A percentile compares a stretch with the other conserved stretches of the same genome.
Conservation (phyloP, 2,888 invertebrate genomes). For the Byasa hedistus region DNA sequence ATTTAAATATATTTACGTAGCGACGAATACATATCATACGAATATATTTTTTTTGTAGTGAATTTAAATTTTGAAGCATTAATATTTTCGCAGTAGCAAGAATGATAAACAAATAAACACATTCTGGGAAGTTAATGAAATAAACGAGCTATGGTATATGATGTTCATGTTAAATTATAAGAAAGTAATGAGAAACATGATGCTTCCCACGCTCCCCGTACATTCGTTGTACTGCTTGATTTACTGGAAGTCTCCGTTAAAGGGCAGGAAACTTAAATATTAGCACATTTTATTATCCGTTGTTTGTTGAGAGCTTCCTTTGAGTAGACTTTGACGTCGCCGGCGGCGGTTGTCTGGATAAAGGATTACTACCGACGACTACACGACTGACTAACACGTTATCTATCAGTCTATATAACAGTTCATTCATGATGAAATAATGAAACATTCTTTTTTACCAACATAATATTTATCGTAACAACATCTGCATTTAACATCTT, state of each 20-base stretch:
- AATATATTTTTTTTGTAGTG: neutral
- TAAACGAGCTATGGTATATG: neutral
- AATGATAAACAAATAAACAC: neutral
- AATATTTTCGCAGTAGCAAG: neutral
- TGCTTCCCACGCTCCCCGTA: constrained; percentile 31
- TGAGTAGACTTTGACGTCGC: constrained; percentile 51
- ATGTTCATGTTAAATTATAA: neutral
- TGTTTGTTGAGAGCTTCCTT: constrained; percentile 63
- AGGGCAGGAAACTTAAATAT: constrained; percentile 65
- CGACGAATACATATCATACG: no score
- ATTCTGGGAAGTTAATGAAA: neutral
- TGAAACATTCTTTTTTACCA: neutral
- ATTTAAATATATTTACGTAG: no score
- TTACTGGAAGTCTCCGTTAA: constrained; percentile 49
- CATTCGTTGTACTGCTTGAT: constrained; percentile 37
- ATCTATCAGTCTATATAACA: constrained; percentile 9
- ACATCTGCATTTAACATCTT: neutral
- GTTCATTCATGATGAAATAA: neutral
- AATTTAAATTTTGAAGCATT: neutral
- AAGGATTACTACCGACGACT: constrained; percentile 43
- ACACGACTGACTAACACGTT: constrained; percentile 17
- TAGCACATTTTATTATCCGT: constrained; percentile 64
- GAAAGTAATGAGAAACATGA: constrained; percentile 8
- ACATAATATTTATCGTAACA: neutral
- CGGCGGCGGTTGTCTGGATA: constrained; percentile 51